Evolutionary conservation across 2,888 invertebrate species (phyloP), one percentile per base, ranked within the genome.

Genomic region (Rhodophaea formosa): DNA sequence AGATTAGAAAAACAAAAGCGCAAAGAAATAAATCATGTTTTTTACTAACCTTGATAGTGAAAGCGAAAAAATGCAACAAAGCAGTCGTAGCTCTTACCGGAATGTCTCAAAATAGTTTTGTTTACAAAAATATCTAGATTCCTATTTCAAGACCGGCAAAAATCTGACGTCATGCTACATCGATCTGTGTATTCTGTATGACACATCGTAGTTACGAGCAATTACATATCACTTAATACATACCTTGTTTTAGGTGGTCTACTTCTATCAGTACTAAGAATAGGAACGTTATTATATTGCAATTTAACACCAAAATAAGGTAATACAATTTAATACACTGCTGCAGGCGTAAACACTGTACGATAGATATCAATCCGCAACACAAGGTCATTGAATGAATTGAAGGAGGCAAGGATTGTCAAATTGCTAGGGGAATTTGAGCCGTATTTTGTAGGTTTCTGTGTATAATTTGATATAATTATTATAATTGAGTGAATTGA

Each of bases 361-460:
- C 14, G 14, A 5, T 0, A 1, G 45, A 46, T 49, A 49, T 15
- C 30, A 32, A 49, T 49, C 30, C 15, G 10, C 32, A 15, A 16
- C 49, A 47, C 51, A 51, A 35, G 51, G 51, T 51, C 32, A 32
- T 3, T 14, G 51, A 15, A 51, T 51, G 32, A 10, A 30, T 3
- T 10, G 51, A 51, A 51, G 51, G 16, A 17, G 39, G 35, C 15
- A 8, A 35, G 12, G 35, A 35, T 30, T 51, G 35, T 12, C 16
- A 1, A 35, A 15, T 15, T 35, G 51, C 16, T 6, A n/a, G n/a
- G 1, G 12, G 8, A 39, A 35, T 51, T 35, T 51, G 35, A 51
- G 16, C 17, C 16, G 10, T 51, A 51, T 51, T 39, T 7, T 12
- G 0, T 12, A 16, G 3, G 12, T 3, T 10, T 1, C 17, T 16